Evolutionary conservation across 37 sponge, comb jelly and placozoan species (phyloP).

Genomic region (Chondrilla cf. caribensis): DNA sequence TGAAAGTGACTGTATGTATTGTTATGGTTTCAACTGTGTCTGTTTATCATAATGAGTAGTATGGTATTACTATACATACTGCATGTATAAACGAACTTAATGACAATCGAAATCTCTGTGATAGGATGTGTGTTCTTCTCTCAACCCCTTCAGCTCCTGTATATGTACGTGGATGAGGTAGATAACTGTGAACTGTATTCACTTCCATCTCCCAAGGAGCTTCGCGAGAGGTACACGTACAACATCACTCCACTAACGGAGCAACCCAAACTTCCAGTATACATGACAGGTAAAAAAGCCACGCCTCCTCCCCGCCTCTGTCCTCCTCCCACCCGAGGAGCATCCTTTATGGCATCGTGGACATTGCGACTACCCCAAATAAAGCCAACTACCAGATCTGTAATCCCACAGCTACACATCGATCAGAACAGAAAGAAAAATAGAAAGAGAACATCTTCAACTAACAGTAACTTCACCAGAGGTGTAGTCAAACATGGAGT

Average conservation of each 20-base stretch:
- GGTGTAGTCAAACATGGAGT: not conserved
- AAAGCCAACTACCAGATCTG: not conserved
- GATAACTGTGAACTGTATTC: constrained; percentile 19
- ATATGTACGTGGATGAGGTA: constrained; percentile 31
- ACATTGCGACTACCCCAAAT: not conserved
- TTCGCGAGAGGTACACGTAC: constrained; percentile 75
- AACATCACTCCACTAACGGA: constrained; percentile 33
- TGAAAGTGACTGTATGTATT: too few relatives aligned
- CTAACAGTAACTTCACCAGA: not conserved
- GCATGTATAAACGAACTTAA: too few relatives aligned
- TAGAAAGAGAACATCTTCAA: not conserved
- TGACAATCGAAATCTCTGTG: not conserved
- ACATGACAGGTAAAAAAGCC: not conserved
- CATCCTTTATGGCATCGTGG: constrained; percentile 27
- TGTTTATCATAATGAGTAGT: too few relatives aligned
- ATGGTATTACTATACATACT: too few relatives aligned
- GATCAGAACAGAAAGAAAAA: not conserved
- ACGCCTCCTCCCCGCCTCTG: constrained; percentile 10
- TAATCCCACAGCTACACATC: not conserved
- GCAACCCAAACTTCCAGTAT: not conserved
- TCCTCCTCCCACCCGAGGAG: constrained; percentile 59
- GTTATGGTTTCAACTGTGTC: too few relatives aligned
- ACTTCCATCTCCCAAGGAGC: constrained; percentile 39
- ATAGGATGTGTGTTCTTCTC: not conserved
- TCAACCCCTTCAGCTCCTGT: constrained; percentile 42